Conservation (phyloP, 2,888 invertebrate species). For the Dasypolia templi region DNA sequence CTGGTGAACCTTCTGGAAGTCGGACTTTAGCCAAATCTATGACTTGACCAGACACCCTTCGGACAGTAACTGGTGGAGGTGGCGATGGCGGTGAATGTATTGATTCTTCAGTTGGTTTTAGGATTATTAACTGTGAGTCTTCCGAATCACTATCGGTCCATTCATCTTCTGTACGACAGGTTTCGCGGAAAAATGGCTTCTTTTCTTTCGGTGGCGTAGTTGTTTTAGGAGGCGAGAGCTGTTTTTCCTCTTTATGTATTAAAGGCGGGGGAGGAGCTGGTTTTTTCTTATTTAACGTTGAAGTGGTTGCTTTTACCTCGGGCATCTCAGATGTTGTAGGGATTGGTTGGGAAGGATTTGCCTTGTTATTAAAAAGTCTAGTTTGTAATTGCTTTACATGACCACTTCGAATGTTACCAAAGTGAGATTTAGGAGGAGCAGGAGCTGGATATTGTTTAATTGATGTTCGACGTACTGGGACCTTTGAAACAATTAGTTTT, state of each 20-base stretch:
- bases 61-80: constrained; percentile 84
- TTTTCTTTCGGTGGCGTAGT: constrained; percentile 70
- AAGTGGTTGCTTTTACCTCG: constrained; percentile 81
- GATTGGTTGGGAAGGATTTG: constrained; percentile 63
- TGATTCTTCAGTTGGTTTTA: constrained; percentile 70
- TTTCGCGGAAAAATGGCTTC: constrained; percentile 90
- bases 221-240: constrained; percentile 71
- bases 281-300: constrained; percentile 80
- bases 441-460: constrained; percentile 85
- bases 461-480: constrained; percentile 83
- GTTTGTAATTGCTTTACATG: constrained; percentile 88
- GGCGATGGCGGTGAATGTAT: constrained; percentile 78
- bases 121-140: constrained; percentile 72
- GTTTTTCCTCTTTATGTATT: constrained; percentile 66
- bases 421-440: constrained; percentile 86
- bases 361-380: constrained; percentile 82
- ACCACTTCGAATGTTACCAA: constrained; percentile 86
- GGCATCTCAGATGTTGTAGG: constrained; percentile 60
- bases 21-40: constrained; percentile 85
- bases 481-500: constrained; percentile 84
- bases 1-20: constrained; percentile 89
- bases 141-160: constrained; percentile 89
- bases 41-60: constrained; percentile 87
- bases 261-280: constrained; percentile 81
- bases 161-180: constrained; percentile 92